phyloP scores from a whole-genome alignment of 30 jellyfish, hydroid and myxozoan genomes.

The Rhopilema esculentum region DNA sequence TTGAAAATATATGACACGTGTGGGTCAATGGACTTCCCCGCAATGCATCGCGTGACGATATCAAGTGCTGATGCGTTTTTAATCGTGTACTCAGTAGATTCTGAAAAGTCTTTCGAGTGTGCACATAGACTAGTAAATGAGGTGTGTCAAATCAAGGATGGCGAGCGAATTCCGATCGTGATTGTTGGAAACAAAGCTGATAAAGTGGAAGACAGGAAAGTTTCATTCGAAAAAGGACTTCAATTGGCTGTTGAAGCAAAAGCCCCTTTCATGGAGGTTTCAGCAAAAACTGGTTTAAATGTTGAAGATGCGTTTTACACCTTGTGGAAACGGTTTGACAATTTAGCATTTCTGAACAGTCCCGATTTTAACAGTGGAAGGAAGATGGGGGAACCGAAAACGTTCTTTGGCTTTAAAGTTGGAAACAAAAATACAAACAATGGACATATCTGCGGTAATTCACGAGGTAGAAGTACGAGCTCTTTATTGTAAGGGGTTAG shows the following conservation, averaged over 20 bases:
- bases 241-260: constrained; percentile 74
- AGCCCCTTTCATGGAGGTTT: constrained; percentile 75
- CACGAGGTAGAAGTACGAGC: neutral
- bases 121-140: constrained; percentile 57
- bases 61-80: constrained; percentile 68
- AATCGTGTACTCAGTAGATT: constrained; percentile 67
- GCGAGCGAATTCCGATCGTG: constrained; percentile 49
- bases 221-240: constrained; percentile 67
- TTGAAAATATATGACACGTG: constrained; percentile 69
- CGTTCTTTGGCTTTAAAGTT: neutral
- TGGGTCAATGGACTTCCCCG: constrained; percentile 82
- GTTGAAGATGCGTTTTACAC: constrained; percentile 49
- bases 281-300: constrained; percentile 65
- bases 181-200: constrained; percentile 72
- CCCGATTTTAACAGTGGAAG: neutral
- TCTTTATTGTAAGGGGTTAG: neutral
- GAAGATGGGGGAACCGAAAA: neutral
- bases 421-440: neutral
- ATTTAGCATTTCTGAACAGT: constrained; percentile 20
- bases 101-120: constrained; percentile 59
- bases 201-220: constrained; percentile 32
- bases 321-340: constrained; percentile 44
- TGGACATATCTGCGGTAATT: neutral
- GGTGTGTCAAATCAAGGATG: constrained; percentile 48
- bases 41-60: constrained; percentile 66